Evolutionary conservation across 2,888 invertebrate species (phyloP).

Genomic region (Allacma fusca): DNA sequence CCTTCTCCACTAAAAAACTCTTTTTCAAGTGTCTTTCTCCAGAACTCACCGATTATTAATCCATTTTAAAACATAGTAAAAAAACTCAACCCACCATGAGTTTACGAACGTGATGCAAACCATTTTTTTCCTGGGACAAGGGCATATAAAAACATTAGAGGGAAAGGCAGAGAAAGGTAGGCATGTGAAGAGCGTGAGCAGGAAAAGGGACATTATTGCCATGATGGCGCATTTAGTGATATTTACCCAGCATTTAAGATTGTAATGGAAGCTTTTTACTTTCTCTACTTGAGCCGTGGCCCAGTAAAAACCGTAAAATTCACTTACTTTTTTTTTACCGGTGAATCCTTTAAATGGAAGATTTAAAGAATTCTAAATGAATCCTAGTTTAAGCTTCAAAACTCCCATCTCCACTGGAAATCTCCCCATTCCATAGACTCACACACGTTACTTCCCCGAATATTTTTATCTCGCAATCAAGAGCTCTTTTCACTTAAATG

Average conservation of each 20-base stretch:
- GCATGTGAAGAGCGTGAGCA: not conserved
- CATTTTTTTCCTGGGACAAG: too few species aligned
- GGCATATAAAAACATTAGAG: not conserved
- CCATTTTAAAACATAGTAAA: too few species aligned
- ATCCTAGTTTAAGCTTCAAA: not conserved
- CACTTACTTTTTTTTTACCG: not conserved
- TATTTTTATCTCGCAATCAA: not conserved
- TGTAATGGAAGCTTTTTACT: slow-evolving; percentile 2
- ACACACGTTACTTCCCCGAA: not conserved
- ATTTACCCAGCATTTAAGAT: slow-evolving; percentile 12
- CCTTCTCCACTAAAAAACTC: too few species aligned
- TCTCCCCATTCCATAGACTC: not conserved
- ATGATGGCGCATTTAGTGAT: slow-evolving; percentile 6
- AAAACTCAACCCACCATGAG: too few species aligned
- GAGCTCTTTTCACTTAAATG: not conserved
- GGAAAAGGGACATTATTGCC: not conserved
- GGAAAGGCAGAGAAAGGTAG: slow-evolving; percentile 5
- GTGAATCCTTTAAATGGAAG: not conserved
- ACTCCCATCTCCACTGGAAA: not conserved
- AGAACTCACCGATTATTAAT: too few species aligned
- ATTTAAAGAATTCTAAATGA: slow-evolving; percentile 1
- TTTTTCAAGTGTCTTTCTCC: too few species aligned
- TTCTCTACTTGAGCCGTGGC: not conserved
- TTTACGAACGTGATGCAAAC: too few species aligned
- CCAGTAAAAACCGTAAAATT: not conserved